These are phyloP conservation scores for Geococcyx californianus DNA, from an alignment of 2,113 vertebrate genomes.

Conservation along the genomic window DNA sequence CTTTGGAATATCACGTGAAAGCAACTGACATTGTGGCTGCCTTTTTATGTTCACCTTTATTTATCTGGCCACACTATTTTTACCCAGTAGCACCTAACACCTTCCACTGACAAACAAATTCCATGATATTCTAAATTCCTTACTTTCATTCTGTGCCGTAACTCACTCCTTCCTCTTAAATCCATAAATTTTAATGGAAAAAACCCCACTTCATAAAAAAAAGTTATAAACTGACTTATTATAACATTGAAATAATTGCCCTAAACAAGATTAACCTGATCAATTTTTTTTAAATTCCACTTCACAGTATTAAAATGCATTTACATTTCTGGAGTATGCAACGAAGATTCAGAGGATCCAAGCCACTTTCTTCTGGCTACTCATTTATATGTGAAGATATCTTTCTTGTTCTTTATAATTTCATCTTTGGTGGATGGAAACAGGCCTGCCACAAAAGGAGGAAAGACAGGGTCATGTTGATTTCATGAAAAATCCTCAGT, in stretches of 20 bases:
- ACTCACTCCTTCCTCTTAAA: background rate
- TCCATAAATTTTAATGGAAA: background rate
- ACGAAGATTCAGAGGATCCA: background rate
- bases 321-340: background rate
- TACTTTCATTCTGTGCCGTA: background rate
- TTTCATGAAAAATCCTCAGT: background rate
- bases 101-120: background rate
- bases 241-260: background rate
- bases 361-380: background rate
- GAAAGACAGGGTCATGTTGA: background rate
- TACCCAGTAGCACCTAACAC: background rate
- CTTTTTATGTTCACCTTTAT: background rate
- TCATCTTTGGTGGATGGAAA: background rate
- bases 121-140: background rate
- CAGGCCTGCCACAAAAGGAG: background rate
- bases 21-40: background rate
- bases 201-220: rapidly evolving
- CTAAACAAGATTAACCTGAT: background rate
- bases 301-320: background rate
- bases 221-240: background rate
- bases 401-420: background rate
- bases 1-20: background rate
- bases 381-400: background rate
- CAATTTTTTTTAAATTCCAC: background rate
- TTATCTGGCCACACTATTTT: background rate